These are phyloP conservation scores for Nudaria mundana DNA, from an alignment of 2,888 invertebrate genomes.

Conservation along the genomic window DNA sequence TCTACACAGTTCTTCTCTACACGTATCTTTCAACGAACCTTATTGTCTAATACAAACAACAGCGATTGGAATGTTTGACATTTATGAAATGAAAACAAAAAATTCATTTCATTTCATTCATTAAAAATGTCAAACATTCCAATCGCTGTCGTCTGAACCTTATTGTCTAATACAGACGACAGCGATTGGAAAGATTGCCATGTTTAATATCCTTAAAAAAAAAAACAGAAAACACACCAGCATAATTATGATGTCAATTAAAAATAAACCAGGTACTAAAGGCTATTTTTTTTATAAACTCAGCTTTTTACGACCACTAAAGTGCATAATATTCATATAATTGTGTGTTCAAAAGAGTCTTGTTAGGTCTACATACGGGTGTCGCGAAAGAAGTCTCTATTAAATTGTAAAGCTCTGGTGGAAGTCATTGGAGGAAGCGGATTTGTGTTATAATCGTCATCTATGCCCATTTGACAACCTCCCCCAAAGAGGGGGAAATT, in stretches of 20 bases:
- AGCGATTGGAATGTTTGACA: too few relatives aligned
- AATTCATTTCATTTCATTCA: too few relatives aligned
- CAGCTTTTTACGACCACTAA: slow-evolving; percentile 66
- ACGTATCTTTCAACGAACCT: too few relatives aligned
- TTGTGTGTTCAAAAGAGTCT: slow-evolving; percentile 69
- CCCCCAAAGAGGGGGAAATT: too few relatives aligned
- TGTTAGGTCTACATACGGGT: slow-evolving; percentile 68
- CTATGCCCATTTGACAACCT: background rate
- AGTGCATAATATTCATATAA: slow-evolving; percentile 77
- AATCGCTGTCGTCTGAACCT: too few relatives aligned
- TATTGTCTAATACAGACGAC: too few relatives aligned
- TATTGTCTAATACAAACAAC: too few relatives aligned
- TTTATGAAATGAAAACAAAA: too few relatives aligned
- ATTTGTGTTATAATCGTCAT: background rate
- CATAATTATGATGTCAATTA: background rate
- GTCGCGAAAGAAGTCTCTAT: slow-evolving; percentile 68
- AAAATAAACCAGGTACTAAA: background rate
- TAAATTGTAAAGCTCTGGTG: slow-evolving; percentile 68
- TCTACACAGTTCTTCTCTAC: too few relatives aligned
- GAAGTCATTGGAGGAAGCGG: slow-evolving; percentile 35
- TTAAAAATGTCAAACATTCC: too few relatives aligned
- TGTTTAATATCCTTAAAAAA: too few relatives aligned
- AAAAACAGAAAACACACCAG: background rate
- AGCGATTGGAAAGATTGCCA: too few relatives aligned
- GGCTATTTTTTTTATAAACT: slow-evolving; percentile 8